Percentiles rank a stretch among this genome's conserved stretches.
Evolutionary conservation across 2,888 invertebrate genomes (phyloP).

Genomic region (Drosophila niveifrons): DNA sequence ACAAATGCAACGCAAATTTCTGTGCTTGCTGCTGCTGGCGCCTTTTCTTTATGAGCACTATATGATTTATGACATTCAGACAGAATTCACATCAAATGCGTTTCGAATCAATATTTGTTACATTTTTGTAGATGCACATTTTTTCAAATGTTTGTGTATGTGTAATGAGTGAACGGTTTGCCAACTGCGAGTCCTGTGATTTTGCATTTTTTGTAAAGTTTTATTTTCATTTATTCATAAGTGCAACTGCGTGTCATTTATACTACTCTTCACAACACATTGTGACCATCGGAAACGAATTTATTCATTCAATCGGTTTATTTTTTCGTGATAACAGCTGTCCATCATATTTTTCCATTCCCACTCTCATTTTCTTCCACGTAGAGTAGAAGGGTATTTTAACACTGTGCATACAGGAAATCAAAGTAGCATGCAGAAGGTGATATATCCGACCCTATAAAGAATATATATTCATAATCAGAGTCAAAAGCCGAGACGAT

Average conservation of each 20-base stretch:
- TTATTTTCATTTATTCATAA: constrained; percentile 39
- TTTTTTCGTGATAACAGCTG: constrained; percentile 18
- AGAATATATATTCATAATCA: too few relatives aligned
- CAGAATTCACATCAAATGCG: constrained; percentile 38
- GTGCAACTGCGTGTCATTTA: constrained; percentile 34
- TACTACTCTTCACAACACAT: constrained; percentile 18
- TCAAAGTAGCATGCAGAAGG: too few relatives aligned
- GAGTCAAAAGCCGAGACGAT: too few relatives aligned
- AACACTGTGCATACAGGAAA: too few relatives aligned
- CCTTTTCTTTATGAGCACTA: constrained; percentile 24
- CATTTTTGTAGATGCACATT: background rate
- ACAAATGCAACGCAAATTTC: constrained; percentile 54
- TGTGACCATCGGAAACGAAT: constrained; percentile 44
- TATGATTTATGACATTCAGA: constrained; percentile 65
- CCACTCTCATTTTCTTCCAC: background rate
- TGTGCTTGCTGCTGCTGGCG: constrained; percentile 23
- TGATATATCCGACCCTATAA: too few relatives aligned
- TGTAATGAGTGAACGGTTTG: constrained; percentile 36
- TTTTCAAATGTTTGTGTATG: constrained; percentile 10
- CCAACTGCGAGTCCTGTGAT: constrained; percentile 33
- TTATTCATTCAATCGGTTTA: constrained; percentile 12
- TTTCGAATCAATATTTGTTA: constrained; percentile 9
- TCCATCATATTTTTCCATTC: constrained; percentile 23
- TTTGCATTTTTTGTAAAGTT: constrained; percentile 13
- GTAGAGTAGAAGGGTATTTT: too few relatives aligned